Conservation (phyloP, 2,113 vertebrate genomes). For the Regulus satrapa region DNA sequence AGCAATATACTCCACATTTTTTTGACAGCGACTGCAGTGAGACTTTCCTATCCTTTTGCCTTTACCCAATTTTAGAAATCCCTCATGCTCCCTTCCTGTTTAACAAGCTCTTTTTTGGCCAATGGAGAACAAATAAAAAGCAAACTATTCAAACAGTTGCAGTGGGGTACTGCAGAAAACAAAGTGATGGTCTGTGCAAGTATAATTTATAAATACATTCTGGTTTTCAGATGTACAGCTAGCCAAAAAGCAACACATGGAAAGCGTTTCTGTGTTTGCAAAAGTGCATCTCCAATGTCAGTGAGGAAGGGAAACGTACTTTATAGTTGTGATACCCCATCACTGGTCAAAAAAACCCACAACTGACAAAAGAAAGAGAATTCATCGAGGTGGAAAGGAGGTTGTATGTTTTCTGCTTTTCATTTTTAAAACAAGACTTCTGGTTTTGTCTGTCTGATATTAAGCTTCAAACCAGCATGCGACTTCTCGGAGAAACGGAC, state of each 20-base stretch:
- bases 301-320: slow-evolving; percentile 15
- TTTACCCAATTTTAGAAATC: not conserved
- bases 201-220: not conserved
- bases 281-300: not conserved
- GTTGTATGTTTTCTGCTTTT: not conserved
- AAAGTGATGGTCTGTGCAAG: not conserved
- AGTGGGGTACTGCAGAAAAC: not conserved
- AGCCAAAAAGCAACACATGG: slow-evolving; percentile 34
- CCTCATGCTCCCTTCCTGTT: not conserved
- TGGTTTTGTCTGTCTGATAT: not conserved
- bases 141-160: not conserved
- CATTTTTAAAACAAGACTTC: not conserved
- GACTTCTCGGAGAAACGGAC: not conserved
- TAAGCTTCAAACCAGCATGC: not conserved
- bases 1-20: not conserved
- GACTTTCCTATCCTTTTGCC: not conserved
- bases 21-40: not conserved
- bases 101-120: not conserved
- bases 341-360: not conserved
- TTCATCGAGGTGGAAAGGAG: not conserved
- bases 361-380: not conserved
- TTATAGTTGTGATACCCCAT: not conserved
- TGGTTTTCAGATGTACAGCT: not conserved
- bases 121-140: not conserved
- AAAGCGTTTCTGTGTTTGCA: slow-evolving; percentile 10